These are phyloP conservation scores for Cephus pygmeus DNA, from an alignment of 2,888 invertebrate genomes.

Conservation along the genomic window DNA sequence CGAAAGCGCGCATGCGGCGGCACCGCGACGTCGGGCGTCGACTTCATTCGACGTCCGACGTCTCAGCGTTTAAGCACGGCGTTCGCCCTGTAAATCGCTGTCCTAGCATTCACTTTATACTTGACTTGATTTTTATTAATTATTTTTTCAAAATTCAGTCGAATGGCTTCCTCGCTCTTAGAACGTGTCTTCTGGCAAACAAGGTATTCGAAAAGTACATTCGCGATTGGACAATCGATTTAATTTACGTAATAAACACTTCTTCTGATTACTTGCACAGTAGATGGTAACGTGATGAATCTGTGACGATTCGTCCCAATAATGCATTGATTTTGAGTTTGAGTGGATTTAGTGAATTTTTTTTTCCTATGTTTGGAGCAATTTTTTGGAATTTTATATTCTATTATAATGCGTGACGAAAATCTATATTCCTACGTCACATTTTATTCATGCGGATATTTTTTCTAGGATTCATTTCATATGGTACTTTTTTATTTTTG, in stretches of 20 bases:
- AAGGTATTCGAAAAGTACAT: too few relatives aligned
- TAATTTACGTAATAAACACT: too few relatives aligned
- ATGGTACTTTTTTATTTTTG: neutral
- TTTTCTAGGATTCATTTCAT: neutral
- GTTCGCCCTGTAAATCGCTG: conserved; percentile 14
- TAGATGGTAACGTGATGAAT: too few relatives aligned
- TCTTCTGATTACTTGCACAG: too few relatives aligned
- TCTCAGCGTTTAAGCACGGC: conserved; percentile 40
- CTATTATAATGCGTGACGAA: neutral
- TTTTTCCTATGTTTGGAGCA: neutral
- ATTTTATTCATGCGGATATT: neutral
- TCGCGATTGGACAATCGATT: too few relatives aligned
- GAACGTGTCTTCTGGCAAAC: conserved; percentile 18
- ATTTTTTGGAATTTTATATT: neutral
- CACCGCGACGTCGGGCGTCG: conserved; percentile 38
- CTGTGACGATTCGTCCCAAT: neutral
- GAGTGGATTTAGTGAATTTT: neutral
- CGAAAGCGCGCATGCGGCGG: conserved; percentile 36
- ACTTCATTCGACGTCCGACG: conserved; percentile 49
- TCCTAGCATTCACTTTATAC: conserved; percentile 1
- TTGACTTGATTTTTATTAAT: conserved; percentile 9
- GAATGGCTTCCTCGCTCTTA: conserved; percentile 35
- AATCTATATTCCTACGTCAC: neutral
- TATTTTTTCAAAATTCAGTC: conserved; percentile 22
- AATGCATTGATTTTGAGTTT: neutral